Evolutionary conservation across 2,888 invertebrate species (phyloP).

Genomic region (Aporophyla nigra): DNA sequence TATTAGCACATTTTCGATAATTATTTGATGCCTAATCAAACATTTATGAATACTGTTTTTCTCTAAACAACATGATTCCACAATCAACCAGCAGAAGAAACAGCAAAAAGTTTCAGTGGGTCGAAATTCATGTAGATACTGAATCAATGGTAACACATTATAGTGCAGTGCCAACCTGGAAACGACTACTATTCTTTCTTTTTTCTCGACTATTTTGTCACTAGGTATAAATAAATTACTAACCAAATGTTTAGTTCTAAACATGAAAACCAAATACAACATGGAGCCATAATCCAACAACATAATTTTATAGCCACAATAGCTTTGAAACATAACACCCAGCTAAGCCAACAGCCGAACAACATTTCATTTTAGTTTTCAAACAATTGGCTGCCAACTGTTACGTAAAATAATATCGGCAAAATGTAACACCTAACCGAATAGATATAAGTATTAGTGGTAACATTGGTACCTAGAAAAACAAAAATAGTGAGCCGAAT

Average conservation of each 20-base stretch:
- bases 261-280: slow-evolving; percentile 27
- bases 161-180: no score
- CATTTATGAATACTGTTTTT: neutral
- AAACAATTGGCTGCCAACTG: slow-evolving; percentile 53
- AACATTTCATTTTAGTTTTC: slow-evolving; percentile 59
- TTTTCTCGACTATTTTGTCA: neutral
- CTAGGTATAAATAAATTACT: neutral
- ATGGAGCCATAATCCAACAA: slow-evolving; percentile 22
- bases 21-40: neutral
- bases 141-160: no score
- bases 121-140: no score
- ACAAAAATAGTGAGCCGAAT: neutral
- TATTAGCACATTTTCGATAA: neutral
- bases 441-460: neutral
- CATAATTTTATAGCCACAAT: slow-evolving; percentile 41
- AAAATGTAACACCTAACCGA: slow-evolving; percentile 17
- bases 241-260: neutral
- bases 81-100: no score
- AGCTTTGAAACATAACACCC: slow-evolving; percentile 44
- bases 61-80: no score
- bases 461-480: neutral
- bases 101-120: no score
- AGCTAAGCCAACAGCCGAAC: slow-evolving; percentile 39
- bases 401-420: slow-evolving; percentile 45
- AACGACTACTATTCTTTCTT: no score